A percentile compares a stretch with the other conserved stretches of the same genome.
phyloP scores from a whole-genome alignment of 35 echinoderm and acorn worm species.

The Lytechinus pictus region DNA sequence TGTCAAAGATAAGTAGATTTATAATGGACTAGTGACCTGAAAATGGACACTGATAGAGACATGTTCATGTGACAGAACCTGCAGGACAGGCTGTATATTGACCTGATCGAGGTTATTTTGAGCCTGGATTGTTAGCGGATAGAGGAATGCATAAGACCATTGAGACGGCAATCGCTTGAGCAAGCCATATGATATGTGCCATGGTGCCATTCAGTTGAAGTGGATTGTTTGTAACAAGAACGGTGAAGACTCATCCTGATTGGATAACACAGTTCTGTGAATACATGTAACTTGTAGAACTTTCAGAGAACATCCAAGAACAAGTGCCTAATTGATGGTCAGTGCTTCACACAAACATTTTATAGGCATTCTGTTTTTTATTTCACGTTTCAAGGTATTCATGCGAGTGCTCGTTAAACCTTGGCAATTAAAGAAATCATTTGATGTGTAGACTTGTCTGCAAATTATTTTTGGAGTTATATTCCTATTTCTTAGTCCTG shows the following conservation, averaged over 20 bases:
- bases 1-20: conserved; percentile 22
- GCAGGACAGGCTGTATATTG: neutral
- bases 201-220: neutral
- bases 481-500: no score
- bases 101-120: neutral
- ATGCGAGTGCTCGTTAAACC: no score
- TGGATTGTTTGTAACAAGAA: neutral
- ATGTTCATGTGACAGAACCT: neutral
- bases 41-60: neutral
- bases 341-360: no score
- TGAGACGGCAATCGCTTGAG: neutral
- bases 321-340: neutral
- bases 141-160: neutral
- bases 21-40: neutral
- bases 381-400: no score
- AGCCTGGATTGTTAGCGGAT: neutral
- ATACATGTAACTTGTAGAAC: neutral
- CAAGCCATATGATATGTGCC: neutral
- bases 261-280: neutral
- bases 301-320: neutral
- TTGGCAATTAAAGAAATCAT: no score
- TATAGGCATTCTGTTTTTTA: no score
- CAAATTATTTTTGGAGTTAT: no score
- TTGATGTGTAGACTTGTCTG: no score
- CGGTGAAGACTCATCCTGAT: neutral